These are phyloP conservation scores for Philopotamus ludificatus DNA, from an alignment of 1,140 invertebrate genomes.

Conservation along the genomic window DNA sequence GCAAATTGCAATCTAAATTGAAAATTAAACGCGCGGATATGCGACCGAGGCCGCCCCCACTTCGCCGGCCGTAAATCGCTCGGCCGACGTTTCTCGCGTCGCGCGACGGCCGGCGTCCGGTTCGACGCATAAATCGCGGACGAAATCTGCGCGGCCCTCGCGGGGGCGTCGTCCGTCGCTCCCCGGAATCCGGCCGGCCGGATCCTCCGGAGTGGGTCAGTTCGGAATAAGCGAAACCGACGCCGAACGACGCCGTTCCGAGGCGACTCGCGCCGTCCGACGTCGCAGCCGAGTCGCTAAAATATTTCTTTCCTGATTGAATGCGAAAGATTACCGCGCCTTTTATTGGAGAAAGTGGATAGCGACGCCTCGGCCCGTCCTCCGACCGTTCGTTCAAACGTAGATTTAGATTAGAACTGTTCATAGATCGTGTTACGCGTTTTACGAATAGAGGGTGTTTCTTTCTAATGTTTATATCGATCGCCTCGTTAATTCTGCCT, in stretches of 20 bases:
- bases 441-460: no score
- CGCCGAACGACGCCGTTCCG: background rate
- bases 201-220: no score
- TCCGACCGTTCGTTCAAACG: background rate
- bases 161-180: background rate
- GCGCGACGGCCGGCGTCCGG: background rate
- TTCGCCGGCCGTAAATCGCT: slow-evolving; percentile 37
- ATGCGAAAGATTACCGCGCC: slow-evolving; percentile 26
- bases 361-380: slow-evolving; percentile 28
- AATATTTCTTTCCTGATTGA: slow-evolving; percentile 8
- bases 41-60: background rate
- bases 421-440: background rate
- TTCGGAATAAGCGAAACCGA: no score
- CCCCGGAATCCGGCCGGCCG: no score
- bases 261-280: background rate
- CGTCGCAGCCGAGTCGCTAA: background rate
- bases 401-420: slow-evolving; percentile 5
- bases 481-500: background rate
- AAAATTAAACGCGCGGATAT: slow-evolving; percentile 55
- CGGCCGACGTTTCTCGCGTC: slow-evolving; percentile 31
- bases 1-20: slow-evolving; percentile 60
- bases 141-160: background rate
- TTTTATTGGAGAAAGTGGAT: slow-evolving; percentile 34
- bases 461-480: no score
- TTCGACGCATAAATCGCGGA: background rate